Conservation (phyloP, 2,113 vertebrate species). For the Heloderma charlesbogerti region DNA sequence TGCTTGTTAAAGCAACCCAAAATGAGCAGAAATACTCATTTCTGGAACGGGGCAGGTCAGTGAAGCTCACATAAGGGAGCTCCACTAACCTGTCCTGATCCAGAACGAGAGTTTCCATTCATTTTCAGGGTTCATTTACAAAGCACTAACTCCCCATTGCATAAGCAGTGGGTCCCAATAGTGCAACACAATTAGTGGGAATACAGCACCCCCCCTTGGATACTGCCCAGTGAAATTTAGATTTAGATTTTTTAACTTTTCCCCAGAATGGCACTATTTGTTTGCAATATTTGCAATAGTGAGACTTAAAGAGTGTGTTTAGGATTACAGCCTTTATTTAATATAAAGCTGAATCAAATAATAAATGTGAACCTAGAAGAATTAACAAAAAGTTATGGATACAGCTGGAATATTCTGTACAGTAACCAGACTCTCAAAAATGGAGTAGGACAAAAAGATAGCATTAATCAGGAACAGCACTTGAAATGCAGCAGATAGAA, state of each 20-base stretch:
- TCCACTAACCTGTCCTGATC: no score
- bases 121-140: no score
- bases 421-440: constrained; percentile 1
- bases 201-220: not conserved
- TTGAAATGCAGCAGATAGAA: constrained; percentile 67
- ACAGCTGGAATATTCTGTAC: constrained; percentile 32
- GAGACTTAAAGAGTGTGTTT: no score
- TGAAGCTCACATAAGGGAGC: no score
- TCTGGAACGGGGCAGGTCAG: no score
- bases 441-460: constrained; percentile 47
- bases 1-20: no score
- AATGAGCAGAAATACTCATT: no score
- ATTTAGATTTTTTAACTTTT: constrained; percentile 7
- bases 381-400: not conserved
- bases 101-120: no score
- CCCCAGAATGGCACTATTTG: constrained; percentile 44
- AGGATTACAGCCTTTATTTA: not conserved
- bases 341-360: not conserved
- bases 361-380: constrained; percentile 30
- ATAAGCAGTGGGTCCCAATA: no score
- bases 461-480: constrained; percentile 67
- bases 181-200: no score
- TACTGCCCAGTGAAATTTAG: not conserved
- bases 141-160: no score
- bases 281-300: constrained; percentile 13